A percentile compares a stretch with the other conserved stretches of the same genome.
Conservation (phyloP, 2,797 vertebrate genomes). For the Oophaga sylvatica region DNA sequence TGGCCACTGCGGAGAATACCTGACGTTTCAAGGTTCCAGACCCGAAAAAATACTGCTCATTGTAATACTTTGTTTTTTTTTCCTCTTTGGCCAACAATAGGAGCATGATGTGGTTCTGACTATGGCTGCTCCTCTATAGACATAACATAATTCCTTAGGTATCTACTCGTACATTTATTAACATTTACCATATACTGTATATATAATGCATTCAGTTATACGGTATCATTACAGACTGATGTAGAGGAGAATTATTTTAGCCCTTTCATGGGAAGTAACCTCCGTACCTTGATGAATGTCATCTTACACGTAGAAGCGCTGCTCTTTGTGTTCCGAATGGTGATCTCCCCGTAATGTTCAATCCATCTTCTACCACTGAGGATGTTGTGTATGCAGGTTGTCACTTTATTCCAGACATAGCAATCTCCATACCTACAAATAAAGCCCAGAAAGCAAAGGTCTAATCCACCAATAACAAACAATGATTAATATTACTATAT, state of each 20-base stretch:
- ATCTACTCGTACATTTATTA: too few species aligned
- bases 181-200: too few species aligned
- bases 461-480: not conserved
- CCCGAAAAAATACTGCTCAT: too few species aligned
- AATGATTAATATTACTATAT: not conserved
- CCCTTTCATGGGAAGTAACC: not conserved
- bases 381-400: constrained; percentile 98
- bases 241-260: not conserved
- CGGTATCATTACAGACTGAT: too few species aligned
- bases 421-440: constrained; percentile 87
- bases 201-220: too few species aligned
- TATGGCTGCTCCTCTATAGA: too few species aligned
- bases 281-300: constrained; percentile 92
- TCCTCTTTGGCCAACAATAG: too few species aligned
- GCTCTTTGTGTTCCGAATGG: constrained; percentile 93
- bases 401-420: constrained; percentile 99
- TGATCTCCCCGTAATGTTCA: constrained; percentile 97
- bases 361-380: constrained; percentile 97
- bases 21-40: too few species aligned
- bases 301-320: constrained; percentile 95
- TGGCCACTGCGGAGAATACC: too few species aligned
- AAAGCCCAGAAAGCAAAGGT: not conserved
- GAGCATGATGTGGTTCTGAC: too few species aligned
- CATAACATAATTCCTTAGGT: too few species aligned
- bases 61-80: too few species aligned